These are phyloP conservation scores for Prionace glauca DNA, from an alignment of 2,797 vertebrate species.

Conservation along the genomic window DNA sequence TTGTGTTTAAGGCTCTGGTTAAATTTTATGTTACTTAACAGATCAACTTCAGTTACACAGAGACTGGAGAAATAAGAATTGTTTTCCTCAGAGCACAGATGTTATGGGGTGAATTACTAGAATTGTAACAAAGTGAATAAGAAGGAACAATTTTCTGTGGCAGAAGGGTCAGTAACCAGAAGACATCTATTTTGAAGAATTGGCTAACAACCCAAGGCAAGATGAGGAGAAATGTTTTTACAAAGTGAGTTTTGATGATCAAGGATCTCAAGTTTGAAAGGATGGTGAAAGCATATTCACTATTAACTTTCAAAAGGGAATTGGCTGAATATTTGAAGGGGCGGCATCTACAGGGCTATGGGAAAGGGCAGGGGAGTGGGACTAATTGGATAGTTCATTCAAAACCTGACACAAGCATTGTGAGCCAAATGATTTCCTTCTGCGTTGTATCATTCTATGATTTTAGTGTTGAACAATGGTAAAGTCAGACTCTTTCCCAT, in stretches of 20 bases:
- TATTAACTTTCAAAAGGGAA: not conserved
- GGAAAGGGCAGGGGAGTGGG: not conserved
- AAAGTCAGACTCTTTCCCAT: not conserved
- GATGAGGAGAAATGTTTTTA: no score
- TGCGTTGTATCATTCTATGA: not conserved
- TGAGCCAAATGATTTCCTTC: not conserved
- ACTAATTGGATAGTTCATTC: not conserved
- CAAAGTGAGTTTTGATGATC: not conserved
- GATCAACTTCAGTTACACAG: not conserved
- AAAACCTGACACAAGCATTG: not conserved
- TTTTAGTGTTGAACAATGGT: not conserved
- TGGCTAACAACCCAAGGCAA: not conserved
- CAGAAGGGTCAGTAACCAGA: constrained; percentile 5
- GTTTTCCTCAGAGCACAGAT: not conserved
- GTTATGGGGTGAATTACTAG: no score
- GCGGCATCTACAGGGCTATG: not conserved
- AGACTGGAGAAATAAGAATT: no score
- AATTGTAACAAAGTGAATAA: not conserved
- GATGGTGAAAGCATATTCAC: not conserved
- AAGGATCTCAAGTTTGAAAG: not conserved
- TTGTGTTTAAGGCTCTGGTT: not conserved
- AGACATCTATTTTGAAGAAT: not conserved
- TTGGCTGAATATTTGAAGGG: not conserved
- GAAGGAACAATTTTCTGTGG: not conserved
- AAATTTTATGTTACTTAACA: not conserved